phyloP scores from a whole-genome alignment of 92 coral and sea anemone species.

The Epizoanthus fatuus region DNA sequence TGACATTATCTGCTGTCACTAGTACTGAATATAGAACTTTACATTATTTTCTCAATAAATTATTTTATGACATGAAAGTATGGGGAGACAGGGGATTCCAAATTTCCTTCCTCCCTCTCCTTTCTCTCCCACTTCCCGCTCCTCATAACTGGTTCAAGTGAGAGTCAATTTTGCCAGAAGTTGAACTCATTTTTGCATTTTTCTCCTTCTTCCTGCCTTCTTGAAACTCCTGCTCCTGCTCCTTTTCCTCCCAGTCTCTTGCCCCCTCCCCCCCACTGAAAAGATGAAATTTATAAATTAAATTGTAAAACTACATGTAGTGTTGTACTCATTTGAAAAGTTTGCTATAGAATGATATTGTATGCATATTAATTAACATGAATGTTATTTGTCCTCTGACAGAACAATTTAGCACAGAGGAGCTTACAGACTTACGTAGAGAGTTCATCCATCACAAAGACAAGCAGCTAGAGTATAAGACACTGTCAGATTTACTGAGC shows the following conservation, averaged over 20 bases:
- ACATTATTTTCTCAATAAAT: too few relatives aligned
- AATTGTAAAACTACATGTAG: too few relatives aligned
- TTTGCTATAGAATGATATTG: too few relatives aligned
- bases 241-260: not conserved
- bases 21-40: too few relatives aligned
- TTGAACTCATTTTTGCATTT: not conserved
- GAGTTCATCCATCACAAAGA: constrained; percentile 92
- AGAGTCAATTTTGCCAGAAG: not conserved
- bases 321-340: too few relatives aligned
- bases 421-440: constrained; percentile 81
- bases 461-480: constrained; percentile 79
- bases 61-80: too few relatives aligned
- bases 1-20: too few relatives aligned
- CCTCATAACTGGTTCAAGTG: too few relatives aligned
- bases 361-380: too few relatives aligned
- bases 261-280: too few relatives aligned
- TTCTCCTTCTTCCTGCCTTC: not conserved
- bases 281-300: too few relatives aligned
- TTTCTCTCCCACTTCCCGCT: too few relatives aligned
- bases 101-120: not conserved
- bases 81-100: not conserved
- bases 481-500: constrained; percentile 58
- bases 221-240: not conserved
- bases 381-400: not conserved
- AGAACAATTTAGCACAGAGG: constrained; percentile 86